A percentile compares a stretch with the other conserved stretches of the same genome.
Evolutionary conservation across 2,113 vertebrate genomes (phyloP).

Genomic region (Halichoerus grypus): DNA sequence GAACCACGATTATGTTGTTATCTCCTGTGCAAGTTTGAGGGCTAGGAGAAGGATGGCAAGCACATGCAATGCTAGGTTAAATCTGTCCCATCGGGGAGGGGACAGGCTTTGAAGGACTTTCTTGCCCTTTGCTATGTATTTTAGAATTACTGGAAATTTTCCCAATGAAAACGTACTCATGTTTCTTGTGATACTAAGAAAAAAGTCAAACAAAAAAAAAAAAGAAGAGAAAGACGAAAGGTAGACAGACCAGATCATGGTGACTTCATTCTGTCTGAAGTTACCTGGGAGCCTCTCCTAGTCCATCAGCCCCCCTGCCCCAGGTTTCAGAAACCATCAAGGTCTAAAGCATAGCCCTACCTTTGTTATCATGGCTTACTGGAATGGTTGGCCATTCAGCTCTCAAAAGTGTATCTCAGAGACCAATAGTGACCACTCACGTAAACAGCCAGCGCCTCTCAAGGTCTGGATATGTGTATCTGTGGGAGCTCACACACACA

Average conservation of each 20-base stretch:
- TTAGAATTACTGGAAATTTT: not conserved
- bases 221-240: not conserved
- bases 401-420: conserved; percentile 79
- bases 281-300: not conserved
- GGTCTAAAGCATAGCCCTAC: not conserved
- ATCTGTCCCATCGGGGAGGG: not conserved
- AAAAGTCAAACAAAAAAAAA: not conserved
- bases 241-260: not conserved
- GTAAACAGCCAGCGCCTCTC: conserved; percentile 84
- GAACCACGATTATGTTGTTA: not conserved
- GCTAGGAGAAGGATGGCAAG: not conserved
- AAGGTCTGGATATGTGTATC: conserved; percentile 63
- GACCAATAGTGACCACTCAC: conserved; percentile 82
- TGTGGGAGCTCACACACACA: conserved; percentile 56
- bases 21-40: not conserved
- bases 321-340: not conserved
- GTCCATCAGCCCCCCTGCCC: not conserved
- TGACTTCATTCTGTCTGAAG: not conserved
- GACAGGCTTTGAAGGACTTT: not conserved
- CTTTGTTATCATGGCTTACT: not conserved
- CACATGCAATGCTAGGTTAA: not conserved
- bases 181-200: not conserved
- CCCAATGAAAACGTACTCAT: not conserved
- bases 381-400: not conserved
- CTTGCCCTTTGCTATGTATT: not conserved